Conservation (phyloP, 2,113 vertebrate genomes). For the Cardinalis cardinalis region DNA sequence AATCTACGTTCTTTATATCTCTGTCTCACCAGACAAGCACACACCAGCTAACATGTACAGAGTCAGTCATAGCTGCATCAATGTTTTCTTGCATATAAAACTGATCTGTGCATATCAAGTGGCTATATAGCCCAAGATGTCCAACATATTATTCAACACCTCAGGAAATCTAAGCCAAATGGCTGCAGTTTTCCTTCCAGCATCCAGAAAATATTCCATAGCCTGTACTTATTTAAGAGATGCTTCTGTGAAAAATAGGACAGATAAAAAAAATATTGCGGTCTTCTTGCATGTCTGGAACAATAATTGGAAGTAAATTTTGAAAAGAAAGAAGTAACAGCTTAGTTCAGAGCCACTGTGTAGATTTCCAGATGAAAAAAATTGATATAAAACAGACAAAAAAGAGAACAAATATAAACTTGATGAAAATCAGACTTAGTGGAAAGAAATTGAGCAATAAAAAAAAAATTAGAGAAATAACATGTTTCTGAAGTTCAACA, state of each 20-base stretch:
- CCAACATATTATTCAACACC: not conserved
- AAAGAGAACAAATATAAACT: not conserved
- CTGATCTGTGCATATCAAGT: rapidly evolving
- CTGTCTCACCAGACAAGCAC: not conserved
- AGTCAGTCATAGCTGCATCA: not conserved
- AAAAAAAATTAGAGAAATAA: not conserved
- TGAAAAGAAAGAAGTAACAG: not conserved
- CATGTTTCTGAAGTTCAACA: not conserved
- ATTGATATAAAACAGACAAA: not conserved
- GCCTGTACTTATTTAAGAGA: not conserved
- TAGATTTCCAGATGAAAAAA: not conserved
- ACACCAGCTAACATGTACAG: not conserved
- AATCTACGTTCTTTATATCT: not conserved
- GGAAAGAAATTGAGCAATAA: not conserved
- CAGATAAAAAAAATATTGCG: not conserved
- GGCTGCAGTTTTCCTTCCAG: not conserved
- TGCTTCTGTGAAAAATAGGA: not conserved
- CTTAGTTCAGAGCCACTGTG: not conserved
- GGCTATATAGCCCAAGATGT: not conserved
- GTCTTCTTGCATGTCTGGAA: not conserved
- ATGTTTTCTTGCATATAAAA: not conserved
- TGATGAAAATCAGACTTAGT: not conserved
- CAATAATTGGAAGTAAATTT: not conserved
- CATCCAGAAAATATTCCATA: not conserved
- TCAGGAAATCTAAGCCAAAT: not conserved